Evolutionary conservation across 30 jellyfish, hydroid and myxozoan species (phyloP), one percentile per base, ranked within the genome.

Genomic region (Pseudorhiza aurosa): DNA sequence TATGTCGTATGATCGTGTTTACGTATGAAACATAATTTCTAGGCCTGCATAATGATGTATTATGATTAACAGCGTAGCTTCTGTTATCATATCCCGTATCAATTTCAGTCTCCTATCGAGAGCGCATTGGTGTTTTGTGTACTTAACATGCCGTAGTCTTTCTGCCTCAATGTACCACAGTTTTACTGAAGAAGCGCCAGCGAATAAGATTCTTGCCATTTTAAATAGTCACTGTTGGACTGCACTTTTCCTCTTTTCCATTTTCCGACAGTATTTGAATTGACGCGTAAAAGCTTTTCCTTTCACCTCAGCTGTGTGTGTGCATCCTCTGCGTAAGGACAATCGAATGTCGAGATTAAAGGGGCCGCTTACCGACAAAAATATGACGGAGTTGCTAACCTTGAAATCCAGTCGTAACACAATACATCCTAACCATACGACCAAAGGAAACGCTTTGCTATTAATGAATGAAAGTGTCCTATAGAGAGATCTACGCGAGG

Each of bases 61-160:
- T 36, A 56, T 80, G 15, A 10, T 40, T 30, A 46, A 65, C 91
- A 80, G 84, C 82, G 67, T 68, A 28, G 26, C 44, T 44, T 36
- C 68, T 63, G 18, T 68, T 80, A 77, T 80, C 83, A 80, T 80
- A 35, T 27, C 47, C 51, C 77, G 56, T 80, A 80, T 80, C 91
- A 26, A 35, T 65, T 47, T 80, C 84, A 42, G 40, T 55, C 77
- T 50, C 91, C 83, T 51, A 57, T 51, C 6, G 91, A 14, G 91
- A 12, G 24, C 91, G 25, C 71, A 25, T 53, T 65, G 51, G 80
- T 77, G 84, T 33, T 73, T 55, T 44, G 11, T 24, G 27, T n/a
- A 64, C 83, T 80, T 64, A 80, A 80, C 27, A 65, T 80, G 79
- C 91, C 91, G 91, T 80, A 25, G 77, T 37, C 35, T 39, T 65